Percentiles rank a stretch among this genome's conserved stretches.
Evolutionary conservation across 1,140 invertebrate genomes (phyloP).

Genomic region (Sitophilus oryzae): DNA sequence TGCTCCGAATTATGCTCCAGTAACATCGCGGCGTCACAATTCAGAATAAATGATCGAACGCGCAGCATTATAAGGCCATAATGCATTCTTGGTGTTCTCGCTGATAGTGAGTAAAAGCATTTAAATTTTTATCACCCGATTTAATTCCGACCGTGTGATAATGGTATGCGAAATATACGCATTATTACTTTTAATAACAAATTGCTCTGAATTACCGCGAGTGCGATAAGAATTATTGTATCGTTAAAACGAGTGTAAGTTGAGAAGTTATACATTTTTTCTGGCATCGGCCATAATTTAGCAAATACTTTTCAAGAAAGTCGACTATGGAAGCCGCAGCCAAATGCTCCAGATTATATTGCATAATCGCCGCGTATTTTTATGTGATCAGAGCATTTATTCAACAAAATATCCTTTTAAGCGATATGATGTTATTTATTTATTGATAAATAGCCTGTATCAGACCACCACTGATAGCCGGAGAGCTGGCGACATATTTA

Average conservation of each 20-base stretch:
- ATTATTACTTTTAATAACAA: slow-evolving; percentile 25
- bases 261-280: slow-evolving; percentile 22
- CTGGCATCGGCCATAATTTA: slow-evolving; percentile 3
- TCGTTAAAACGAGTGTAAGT: slow-evolving; percentile 14
- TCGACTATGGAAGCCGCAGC: background rate
- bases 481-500: too few species aligned
- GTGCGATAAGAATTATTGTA: slow-evolving; percentile 22
- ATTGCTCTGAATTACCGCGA: slow-evolving; percentile 15
- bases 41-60: background rate
- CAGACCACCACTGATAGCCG: too few species aligned
- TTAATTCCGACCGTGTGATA: slow-evolving; percentile 18
- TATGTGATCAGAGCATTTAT: too few species aligned
- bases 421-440: too few species aligned
- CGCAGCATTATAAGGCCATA: slow-evolving; percentile 3
- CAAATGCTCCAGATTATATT: too few species aligned
- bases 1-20: background rate
- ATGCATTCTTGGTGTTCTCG: slow-evolving; percentile 21
- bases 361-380: too few species aligned
- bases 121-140: slow-evolving; percentile 17
- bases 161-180: slow-evolving; percentile 20
- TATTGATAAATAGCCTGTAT: too few species aligned
- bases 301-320: background rate
- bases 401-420: too few species aligned
- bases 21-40: background rate
- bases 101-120: slow-evolving; percentile 17